Evolutionary conservation across 2,888 invertebrate genomes (phyloP).

Genomic region (Melikaiella ostensackeni): DNA sequence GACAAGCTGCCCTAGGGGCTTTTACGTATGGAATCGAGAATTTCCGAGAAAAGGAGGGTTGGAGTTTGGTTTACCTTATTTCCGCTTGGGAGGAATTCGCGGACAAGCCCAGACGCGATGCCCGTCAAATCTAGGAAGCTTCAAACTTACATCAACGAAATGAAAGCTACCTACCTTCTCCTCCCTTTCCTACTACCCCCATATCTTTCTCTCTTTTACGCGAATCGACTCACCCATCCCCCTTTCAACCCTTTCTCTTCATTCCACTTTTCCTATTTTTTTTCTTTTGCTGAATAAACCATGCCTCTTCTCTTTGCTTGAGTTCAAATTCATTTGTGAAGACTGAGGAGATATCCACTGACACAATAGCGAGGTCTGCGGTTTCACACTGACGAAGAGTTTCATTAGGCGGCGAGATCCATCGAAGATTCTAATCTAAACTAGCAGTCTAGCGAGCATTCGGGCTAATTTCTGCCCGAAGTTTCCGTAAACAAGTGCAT

Average conservation of each 20-base stretch:
- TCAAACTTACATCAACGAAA: slow-evolving; percentile 73
- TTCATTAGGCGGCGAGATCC: slow-evolving; percentile 15
- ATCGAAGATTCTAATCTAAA: slow-evolving; percentile 38
- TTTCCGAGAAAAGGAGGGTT: slow-evolving; percentile 49
- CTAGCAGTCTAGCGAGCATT: slow-evolving; percentile 10
- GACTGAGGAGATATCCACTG: slow-evolving; percentile 6
- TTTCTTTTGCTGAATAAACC: slow-evolving; percentile 38
- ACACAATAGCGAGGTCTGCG: slow-evolving; percentile 12
- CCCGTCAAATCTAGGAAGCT: slow-evolving; percentile 64
- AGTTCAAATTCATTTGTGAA: slow-evolving; percentile 24
- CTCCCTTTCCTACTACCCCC: neutral
- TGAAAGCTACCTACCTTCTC: slow-evolving; percentile 61
- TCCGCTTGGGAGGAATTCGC: slow-evolving; percentile 64
- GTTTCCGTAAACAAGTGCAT: slow-evolving; percentile 61
- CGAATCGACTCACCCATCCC: neutral
- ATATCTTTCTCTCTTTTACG: slow-evolving; percentile 33
- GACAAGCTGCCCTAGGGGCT: slow-evolving; percentile 53
- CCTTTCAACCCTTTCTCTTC: neutral
- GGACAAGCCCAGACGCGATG: slow-evolving; percentile 63
- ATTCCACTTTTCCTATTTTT: neutral
- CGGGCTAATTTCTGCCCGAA: slow-evolving; percentile 42
- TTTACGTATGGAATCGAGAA: slow-evolving; percentile 51
- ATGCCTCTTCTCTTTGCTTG: neutral
- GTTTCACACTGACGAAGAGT: slow-evolving; percentile 18
- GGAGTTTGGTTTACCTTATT: slow-evolving; percentile 63